Base-by-base conservation (phyloP, 2,888 invertebrate species). In the Rambutsinella grinnellia region DNA sequence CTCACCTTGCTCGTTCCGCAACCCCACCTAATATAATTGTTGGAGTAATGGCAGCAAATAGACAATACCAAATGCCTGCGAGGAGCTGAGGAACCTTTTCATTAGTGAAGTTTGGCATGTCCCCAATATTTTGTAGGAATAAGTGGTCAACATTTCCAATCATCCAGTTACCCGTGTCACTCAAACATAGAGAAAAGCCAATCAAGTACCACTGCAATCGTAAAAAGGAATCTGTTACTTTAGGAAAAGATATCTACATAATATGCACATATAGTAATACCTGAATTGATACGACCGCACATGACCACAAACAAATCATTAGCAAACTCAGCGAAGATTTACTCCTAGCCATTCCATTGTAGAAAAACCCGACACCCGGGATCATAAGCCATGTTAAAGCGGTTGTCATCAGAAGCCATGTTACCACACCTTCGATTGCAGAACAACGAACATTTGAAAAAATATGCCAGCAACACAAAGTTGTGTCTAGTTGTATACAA, bases 31-130 rank as follows among this genome's bases (percentile, higher is more conserved):
- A 60, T n/a, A 82, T 82, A 70, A 83, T 82, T 2, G 80, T 80
- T 23, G 83, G 83, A 0, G 83, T 83, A 21, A 83, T 83, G 24
- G 66, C 80, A 1, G 82, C 80, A 70, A 83, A 83, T 2, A 83
- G 65, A 57, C 83, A 82, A 54, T 83, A 82, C 82, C 82, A 83
- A 66, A 83, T 79, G 5, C 78, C 71, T 5, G 80, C 80, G 6
- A 83, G 49, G 1, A 83, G 61, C 13, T 77, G 79, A 2, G 83
- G 83, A 28, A 83, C 76, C 61, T 80, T 76, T 3, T 78, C 74
- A 65, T 81, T 80, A 15, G 60, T 56, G 6, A 49, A 36, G 3
- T 78, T 51, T 2, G 82, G 81, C 54, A n/a, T 47, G 21, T 81
- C 78, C 2, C 58, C 76, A 51, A 82, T 67, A 56, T 78, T 75